Conservation (phyloP, 2,797 vertebrate species). For the Dicrostonyx torquatus region DNA sequence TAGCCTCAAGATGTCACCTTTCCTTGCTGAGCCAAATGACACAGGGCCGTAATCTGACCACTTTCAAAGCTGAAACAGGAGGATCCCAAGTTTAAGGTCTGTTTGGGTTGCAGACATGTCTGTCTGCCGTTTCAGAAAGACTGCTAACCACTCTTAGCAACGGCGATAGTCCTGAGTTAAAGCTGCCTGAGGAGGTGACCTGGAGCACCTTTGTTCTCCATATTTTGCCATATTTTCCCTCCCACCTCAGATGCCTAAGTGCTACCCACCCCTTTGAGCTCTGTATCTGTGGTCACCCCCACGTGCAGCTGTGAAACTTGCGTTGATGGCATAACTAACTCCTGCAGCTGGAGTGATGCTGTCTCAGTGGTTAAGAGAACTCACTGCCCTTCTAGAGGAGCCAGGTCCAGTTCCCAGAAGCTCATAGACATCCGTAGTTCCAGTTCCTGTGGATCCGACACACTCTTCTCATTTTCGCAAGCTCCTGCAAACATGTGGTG, state of each 20-base stretch:
- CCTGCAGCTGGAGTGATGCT: background rate
- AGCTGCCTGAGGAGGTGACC: background rate
- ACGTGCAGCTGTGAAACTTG: background rate
- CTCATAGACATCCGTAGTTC: background rate
- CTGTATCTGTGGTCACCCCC: background rate
- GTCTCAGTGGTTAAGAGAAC: background rate
- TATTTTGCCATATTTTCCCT: background rate
- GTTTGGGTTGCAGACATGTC: background rate
- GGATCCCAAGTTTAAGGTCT: background rate
- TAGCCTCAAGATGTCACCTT: background rate
- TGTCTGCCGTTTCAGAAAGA: background rate
- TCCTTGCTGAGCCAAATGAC: background rate
- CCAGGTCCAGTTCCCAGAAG: background rate
- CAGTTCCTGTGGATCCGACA: background rate
- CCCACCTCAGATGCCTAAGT: background rate
- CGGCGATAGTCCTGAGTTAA: background rate
- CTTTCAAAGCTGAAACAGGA: background rate
- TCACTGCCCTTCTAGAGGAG: background rate
- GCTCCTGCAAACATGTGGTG: background rate
- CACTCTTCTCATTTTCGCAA: background rate
- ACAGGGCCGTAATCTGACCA: background rate
- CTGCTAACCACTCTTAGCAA: background rate
- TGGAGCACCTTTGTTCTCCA: background rate
- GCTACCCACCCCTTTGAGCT: background rate
- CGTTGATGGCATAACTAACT: background rate